Base-by-base conservation (phyloP, 2,888 invertebrate species). In the Macaria liturata region DNA sequence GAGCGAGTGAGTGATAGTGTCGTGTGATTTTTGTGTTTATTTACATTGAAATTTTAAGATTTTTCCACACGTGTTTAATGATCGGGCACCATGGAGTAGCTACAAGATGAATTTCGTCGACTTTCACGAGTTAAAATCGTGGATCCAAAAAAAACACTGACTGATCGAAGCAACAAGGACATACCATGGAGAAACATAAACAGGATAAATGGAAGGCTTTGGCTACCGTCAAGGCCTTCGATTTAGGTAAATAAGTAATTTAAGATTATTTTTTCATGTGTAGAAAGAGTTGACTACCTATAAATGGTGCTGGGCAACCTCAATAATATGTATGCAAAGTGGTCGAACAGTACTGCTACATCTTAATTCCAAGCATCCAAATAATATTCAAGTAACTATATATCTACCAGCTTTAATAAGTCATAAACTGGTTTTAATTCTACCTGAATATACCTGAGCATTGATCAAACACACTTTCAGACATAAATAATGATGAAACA, bases 161-260 rank as follows among this genome's bases (percentile, higher is more conserved):
- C 62, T 71, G 57, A 72, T 46, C 31, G 45, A 52, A 50, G 43
- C 37, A 65, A 54, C 30, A 59, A 61, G 55, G 62, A 69, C 54
- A 55, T 65, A 65, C 57, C 57, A 90, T 90, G 90, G 84, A 86
- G 59, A 83, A 77, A 66, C 75, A 75, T 52, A 81, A 79, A 59
- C 69, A 80, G 49, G 80, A 84, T 57, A 88, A 88, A 69, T 91
- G 91, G 91, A 86, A 89, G 58, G 80, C 87, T 57, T 75, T 91
- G 57, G 80, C 88, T 31, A 91, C 91, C 1, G 78, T 90, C 6
- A 90, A 91, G 74, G 76, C 88, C n/a, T 91, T 91, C 66, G 91
- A 91, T 74, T 76, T 87, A 71, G 91, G 91, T 90, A 74, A 76
- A 72, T 51, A 47, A 5, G 20, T 4, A 8, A 34, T 4, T 30